Base-by-base conservation (phyloP, 2,888 invertebrate species). In the Pachydiplax longipennis region DNA sequence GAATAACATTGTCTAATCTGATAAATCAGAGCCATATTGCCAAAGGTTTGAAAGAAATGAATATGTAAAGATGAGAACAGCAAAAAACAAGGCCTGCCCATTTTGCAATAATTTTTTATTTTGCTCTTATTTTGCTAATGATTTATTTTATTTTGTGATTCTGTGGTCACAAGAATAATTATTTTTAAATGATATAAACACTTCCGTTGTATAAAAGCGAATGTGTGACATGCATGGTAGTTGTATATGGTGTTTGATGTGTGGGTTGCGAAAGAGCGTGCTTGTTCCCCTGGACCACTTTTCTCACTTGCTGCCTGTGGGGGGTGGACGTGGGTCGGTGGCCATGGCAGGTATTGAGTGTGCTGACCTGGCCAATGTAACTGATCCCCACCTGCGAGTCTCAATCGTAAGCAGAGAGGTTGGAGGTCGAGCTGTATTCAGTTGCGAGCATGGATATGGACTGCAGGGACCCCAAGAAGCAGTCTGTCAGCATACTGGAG, bases 381-480 rank as follows among this genome's bases (percentile, higher is more conserved):
- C 93, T 6, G 94, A 93, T 91, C 95, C 96, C 5, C 95, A 96
- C 80, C 95, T 97, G 22, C 95, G 96, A 73, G 96, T 97, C 91
- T 95, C 97, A 0, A 96, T 97, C 44, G 95, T 97, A 91, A 97
- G 97, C 10, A 95, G 97, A 12, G 97, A 97, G 91, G 97, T 98
- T 81, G 97, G 97, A 2, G 97, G 97, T 0, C 95, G 96, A 40
- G 97, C 97, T 0, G 96, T 97, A 80, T 98, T 97, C 95, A 96
- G 96, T 83, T 98, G 98, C 93, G 95, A 96, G 1, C 95, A 96
- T 22, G 97, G 97, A 31, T 97, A 96, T 94, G 97, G 97, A 80
- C 95, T 97, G 90, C 95, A 96, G 48, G 98, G 98, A 0, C 95
- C 97, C 0, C 94, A 96, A 0, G 97, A 97, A 94, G 96, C 97